Evolutionary conservation across 1,140 invertebrate species (phyloP).

Genomic region (Magallana ariakensis): DNA sequence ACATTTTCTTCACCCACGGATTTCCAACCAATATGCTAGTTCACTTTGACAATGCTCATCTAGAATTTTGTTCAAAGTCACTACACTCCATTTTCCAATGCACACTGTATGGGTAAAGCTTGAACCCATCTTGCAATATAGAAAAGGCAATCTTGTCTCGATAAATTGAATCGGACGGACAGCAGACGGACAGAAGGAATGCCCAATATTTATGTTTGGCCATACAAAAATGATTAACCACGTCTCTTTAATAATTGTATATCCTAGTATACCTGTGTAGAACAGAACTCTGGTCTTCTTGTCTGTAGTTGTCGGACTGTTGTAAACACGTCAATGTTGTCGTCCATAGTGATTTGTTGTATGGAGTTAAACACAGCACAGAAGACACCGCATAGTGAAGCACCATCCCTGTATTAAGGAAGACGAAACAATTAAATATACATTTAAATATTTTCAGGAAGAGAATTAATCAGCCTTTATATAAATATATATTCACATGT

Average conservation of each 20-base stretch:
- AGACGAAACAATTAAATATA: neutral
- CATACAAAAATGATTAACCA: neutral
- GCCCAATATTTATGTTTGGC: too few species aligned
- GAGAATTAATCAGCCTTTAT: neutral
- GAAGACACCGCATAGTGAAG: neutral
- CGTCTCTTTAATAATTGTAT: neutral
- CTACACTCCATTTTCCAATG: too few species aligned
- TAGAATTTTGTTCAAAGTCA: too few species aligned
- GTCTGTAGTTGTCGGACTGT: slow-evolving; percentile 22
- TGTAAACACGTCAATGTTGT: slow-evolving; percentile 8
- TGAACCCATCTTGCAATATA: neutral
- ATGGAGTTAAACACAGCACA: slow-evolving; percentile 39
- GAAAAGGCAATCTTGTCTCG: too few species aligned
- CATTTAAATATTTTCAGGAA: neutral
- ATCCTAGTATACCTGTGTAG: neutral
- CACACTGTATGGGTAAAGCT: neutral
- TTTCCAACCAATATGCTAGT: too few species aligned
- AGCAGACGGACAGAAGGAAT: too few species aligned
- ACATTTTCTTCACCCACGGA: too few species aligned
- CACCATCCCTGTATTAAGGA: slow-evolving; percentile 28
- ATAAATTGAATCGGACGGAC: too few species aligned
- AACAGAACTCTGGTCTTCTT: slow-evolving; percentile 41
- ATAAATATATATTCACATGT: neutral
- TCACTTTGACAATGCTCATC: too few species aligned
- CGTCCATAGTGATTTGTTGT: neutral